Base-by-base conservation (phyloP, 23 tunicate species). In the Botrylloides violaceus region DNA sequence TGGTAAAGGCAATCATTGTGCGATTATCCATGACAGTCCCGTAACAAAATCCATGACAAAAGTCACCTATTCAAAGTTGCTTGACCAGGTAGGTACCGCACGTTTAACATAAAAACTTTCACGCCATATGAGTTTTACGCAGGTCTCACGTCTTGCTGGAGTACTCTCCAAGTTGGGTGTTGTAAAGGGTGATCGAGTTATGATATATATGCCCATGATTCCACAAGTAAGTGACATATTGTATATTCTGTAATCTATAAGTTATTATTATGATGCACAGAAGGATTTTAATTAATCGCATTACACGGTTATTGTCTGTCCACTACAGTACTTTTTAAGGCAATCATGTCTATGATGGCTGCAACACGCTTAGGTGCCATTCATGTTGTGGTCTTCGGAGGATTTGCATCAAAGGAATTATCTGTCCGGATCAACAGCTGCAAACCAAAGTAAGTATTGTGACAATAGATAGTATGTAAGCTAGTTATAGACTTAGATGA, bases 301-400 rank as follows among this genome's bases (percentile, higher is more conserved):
- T n/a, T n/a, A n/a, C n/a, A n/a, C n/a, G n/a, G n/a, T n/a, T n/a
- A n/a, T n/a, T n/a, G n/a, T n/a, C n/a, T n/a, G n/a, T n/a, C n/a
- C n/a, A n/a, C n/a, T n/a, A n/a, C n/a, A n/a, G n/a, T n/a, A n/a
- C n/a, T n/a, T n/a, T n/a, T 68, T 35, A 57, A 90, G 97, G 97
- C 97, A 1, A 72, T 90, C 18, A 49, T 80, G 15, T 47, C 97
- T 0, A 90, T 90, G 97, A 59, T 77, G 70, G 97, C 97, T 23
- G 58, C 90, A 1, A 78, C 74, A 6, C 72, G 97, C 34, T 29
- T 90, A 25, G 97, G 97, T 49, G 97, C 76, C 22, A 75, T 90
- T 26, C 97, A 90, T 83, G 97, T 90, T 49, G 97, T 90, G 59
- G 97, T 90, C 50, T 90, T 90, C 68, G 97, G 97, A 49, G 97